phyloP scores from a whole-genome alignment of 2,113 vertebrate genomes.

The Gambusia affinis region DNA sequence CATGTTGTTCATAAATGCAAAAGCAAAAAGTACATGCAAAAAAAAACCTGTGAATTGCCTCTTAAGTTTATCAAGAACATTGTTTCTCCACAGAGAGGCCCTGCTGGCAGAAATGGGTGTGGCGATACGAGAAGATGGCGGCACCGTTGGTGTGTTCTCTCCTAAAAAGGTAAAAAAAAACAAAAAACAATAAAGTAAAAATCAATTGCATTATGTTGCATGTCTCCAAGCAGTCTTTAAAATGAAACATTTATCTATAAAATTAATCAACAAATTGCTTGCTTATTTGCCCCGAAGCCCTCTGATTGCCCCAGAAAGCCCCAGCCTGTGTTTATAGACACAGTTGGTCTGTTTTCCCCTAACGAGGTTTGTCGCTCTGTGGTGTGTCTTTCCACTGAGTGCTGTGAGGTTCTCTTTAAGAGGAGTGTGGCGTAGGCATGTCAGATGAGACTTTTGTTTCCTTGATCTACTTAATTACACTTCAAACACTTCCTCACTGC shows the following conservation, averaged over 20 bases:
- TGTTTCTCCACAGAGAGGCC: constrained; percentile 85
- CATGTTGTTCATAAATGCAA: neutral
- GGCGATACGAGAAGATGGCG: constrained; percentile 96
- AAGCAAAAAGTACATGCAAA: no score
- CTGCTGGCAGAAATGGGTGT: constrained; percentile 98
- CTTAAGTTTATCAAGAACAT: neutral
- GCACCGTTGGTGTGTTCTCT: constrained; percentile 95
- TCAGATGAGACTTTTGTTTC: constrained; percentile 32
- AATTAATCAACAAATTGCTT: constrained; percentile 39
- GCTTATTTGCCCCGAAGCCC: constrained; percentile 72
- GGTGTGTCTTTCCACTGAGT: constrained; percentile 59
- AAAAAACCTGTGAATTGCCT: neutral
- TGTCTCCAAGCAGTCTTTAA: constrained; percentile 1
- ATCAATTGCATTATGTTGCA: neutral
- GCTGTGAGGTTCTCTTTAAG: constrained; percentile 36
- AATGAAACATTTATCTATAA: neutral
- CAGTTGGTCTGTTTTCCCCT: constrained; percentile 85
- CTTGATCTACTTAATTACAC: constrained; percentile 49
- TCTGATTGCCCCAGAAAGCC: constrained; percentile 77
- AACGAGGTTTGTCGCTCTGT: constrained; percentile 85
- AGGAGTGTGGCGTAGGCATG: constrained; percentile 10
- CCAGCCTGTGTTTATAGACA: constrained; percentile 85
- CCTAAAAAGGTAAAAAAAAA: constrained; percentile 90
- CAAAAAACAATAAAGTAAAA: constrained; percentile 4
- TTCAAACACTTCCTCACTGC: constrained; percentile 42